Conservation (phyloP, 2,113 vertebrate genomes). For the Mastomys natalensis region DNA sequence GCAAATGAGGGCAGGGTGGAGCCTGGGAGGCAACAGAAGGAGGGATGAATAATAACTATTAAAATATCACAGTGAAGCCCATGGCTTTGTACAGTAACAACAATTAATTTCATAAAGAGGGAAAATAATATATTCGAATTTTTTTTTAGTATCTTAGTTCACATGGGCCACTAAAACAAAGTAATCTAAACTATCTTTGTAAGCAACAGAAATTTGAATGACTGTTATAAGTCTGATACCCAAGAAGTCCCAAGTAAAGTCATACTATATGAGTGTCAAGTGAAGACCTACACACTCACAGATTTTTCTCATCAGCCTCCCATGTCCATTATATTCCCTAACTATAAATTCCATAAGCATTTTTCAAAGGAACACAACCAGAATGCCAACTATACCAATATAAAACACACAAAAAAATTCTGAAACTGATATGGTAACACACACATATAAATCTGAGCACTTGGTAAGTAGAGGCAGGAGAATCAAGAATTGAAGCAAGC, state of each 20-base stretch:
- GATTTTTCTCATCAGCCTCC: background rate
- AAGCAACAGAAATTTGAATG: background rate
- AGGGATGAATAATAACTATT: background rate
- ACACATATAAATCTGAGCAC: background rate
- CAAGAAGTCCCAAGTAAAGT: background rate
- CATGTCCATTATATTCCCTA: background rate
- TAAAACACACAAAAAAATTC: background rate
- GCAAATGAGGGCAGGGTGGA: background rate
- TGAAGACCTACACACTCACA: background rate
- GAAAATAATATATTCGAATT: background rate
- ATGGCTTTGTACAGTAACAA: background rate
- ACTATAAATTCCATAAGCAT: background rate
- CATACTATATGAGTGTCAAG: background rate
- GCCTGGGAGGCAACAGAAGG: background rate
- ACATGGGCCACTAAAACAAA: background rate
- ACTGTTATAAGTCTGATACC: background rate
- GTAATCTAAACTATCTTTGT: background rate
- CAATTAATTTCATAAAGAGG: background rate
- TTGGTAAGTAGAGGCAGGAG: background rate
- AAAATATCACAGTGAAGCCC: background rate
- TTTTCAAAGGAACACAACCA: background rate
- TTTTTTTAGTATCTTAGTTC: background rate
- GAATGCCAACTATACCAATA: background rate
- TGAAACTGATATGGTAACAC: background rate
- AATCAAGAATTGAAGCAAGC: background rate